phyloP scores from a whole-genome alignment of 2,888 invertebrate genomes.

The Linnaemya vulpina region DNA sequence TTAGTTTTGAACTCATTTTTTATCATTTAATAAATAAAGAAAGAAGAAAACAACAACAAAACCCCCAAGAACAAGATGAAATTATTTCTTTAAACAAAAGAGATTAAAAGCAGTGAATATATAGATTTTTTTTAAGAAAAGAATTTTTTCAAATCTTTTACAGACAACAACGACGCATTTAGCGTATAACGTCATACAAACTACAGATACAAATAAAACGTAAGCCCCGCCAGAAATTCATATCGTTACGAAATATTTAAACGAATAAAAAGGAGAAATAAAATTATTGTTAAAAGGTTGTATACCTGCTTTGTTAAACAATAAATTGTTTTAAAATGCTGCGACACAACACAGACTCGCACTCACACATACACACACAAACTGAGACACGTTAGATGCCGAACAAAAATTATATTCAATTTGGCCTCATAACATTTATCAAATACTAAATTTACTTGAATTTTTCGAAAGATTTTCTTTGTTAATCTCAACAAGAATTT shows the following conservation, averaged over 20 bases:
- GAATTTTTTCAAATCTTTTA: conserved; percentile 57
- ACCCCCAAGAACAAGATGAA: conserved; percentile 56
- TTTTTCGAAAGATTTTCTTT: background rate
- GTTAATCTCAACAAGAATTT: conserved; percentile 34
- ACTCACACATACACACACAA: background rate
- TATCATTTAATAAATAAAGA: conserved; percentile 69
- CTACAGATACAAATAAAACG: background rate
- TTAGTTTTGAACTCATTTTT: conserved; percentile 67
- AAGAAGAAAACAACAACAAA: conserved; percentile 31
- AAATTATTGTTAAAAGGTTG: conserved; percentile 67
- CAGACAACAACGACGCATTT: conserved; percentile 68
- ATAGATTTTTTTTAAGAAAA: conserved; percentile 52
- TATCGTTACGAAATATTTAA: conserved; percentile 55
- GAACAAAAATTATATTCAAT: conserved; percentile 63
- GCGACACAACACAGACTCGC: conserved; percentile 19
- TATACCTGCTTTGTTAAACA: conserved; percentile 70
- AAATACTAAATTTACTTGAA: conserved; percentile 64
- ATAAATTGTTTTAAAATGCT: conserved; percentile 63
- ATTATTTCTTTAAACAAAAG: conserved; percentile 68
- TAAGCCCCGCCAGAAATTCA: conserved; percentile 37
- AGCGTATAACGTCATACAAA: conserved; percentile 49
- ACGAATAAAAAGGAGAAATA: conserved; percentile 29
- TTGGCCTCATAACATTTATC: conserved; percentile 66
- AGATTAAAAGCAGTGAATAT: conserved; percentile 66
- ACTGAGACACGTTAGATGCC: conserved; percentile 35